Conservation (phyloP, 2,888 invertebrate genomes). For the Hetaerina titia region DNA sequence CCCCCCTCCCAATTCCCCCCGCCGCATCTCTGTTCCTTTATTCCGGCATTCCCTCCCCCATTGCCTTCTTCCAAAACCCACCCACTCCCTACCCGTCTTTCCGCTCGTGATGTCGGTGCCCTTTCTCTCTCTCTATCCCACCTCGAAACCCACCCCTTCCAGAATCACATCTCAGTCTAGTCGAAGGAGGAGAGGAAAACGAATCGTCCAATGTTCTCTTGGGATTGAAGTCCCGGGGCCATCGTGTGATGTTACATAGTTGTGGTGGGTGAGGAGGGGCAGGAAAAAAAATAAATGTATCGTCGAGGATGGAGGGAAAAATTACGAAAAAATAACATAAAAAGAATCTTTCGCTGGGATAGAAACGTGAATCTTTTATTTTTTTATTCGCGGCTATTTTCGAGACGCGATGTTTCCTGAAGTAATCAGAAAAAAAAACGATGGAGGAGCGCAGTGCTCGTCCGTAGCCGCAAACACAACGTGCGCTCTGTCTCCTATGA, state of each 20-base stretch:
- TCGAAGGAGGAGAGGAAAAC: not conserved
- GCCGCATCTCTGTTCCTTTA: no score
- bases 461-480: not conserved
- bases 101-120: no score
- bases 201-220: not conserved
- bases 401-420: constrained; percentile 19
- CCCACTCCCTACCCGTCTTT: no score
- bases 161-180: not conserved
- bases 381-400: not conserved
- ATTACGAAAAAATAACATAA: not conserved
- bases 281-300: not conserved
- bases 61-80: no score
- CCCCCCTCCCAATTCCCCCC: no score
- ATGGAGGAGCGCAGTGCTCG: not conserved
- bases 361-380: constrained; percentile 3
- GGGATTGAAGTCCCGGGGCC: constrained; percentile 16
- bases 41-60: no score
- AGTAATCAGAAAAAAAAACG: not conserved
- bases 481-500: not conserved
- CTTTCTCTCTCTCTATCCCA: no score
- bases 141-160: not conserved
- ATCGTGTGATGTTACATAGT: not conserved
- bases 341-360: not conserved
- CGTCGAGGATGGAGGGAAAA: not conserved
- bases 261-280: not conserved